phyloP scores from a whole-genome alignment of 2,113 vertebrate genomes.

The Diphyllodes magnificus region DNA sequence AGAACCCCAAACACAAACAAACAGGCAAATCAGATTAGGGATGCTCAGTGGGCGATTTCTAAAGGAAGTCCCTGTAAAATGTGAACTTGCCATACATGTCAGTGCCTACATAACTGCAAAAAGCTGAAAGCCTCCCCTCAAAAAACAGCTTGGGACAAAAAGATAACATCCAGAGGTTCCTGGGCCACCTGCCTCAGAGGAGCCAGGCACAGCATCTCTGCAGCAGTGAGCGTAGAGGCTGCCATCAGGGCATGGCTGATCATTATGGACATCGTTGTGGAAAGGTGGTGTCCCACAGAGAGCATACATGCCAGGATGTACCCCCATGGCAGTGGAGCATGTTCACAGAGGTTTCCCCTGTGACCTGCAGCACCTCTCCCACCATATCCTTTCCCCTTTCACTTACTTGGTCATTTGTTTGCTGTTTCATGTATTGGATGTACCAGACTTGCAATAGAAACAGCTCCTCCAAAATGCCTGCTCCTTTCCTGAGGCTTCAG shows the following conservation, averaged over 20 bases:
- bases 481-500: neutral
- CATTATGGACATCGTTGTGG: fast-evolving
- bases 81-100: neutral
- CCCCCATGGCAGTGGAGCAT: fast-evolving
- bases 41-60: neutral
- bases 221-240: neutral
- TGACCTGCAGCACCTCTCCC: neutral
- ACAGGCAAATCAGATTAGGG: neutral
- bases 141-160: neutral
- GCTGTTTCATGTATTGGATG: neutral
- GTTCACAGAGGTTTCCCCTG: neutral
- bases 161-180: neutral
- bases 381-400: neutral
- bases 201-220: neutral
- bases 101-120: neutral
- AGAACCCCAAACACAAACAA: no score
- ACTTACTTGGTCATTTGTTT: neutral
- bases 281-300: neutral
- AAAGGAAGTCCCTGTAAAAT: neutral
- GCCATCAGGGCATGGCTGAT: neutral
- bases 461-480: neutral
- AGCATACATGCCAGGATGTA: neutral
- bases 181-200: fast-evolving
- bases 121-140: neutral
- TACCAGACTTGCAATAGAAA: neutral